Percentiles rank a stretch among this genome's conserved stretches.
phyloP scores from a whole-genome alignment of 2,797 vertebrate species.

The Dermochelys coriacea region DNA sequence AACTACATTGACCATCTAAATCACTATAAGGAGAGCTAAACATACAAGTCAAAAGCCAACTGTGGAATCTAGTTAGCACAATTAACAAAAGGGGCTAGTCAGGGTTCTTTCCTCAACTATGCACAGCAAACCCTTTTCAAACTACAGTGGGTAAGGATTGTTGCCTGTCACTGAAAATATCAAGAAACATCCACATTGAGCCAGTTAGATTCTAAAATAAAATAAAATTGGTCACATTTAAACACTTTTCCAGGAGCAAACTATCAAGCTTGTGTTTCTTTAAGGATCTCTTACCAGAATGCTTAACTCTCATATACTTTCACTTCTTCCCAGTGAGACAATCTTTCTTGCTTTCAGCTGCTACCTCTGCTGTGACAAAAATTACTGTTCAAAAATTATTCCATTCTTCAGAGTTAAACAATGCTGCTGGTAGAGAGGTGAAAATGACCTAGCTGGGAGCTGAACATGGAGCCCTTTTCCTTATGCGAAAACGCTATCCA shows the following conservation, averaged over 20 bases:
- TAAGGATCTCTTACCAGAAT: constrained; percentile 3
- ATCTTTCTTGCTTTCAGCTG: constrained; percentile 45
- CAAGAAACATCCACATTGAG: neutral
- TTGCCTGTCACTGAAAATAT: constrained; percentile 14
- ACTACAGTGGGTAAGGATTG: neutral
- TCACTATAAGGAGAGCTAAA: neutral
- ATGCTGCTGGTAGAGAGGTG: neutral
- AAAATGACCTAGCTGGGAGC: neutral
- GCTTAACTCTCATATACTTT: constrained; percentile 29
- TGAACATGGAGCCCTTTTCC: neutral
- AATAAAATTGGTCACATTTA: neutral
- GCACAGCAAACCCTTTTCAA: neutral
- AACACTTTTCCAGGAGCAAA: constrained; percentile 15
- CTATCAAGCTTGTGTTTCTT: neutral
- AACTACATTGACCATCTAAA: neutral
- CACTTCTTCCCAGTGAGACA: constrained; percentile 10
- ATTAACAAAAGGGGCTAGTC: neutral
- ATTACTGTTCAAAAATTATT: neutral
- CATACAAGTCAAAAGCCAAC: neutral
- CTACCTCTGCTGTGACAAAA: neutral
- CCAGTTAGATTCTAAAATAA: neutral
- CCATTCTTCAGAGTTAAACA: constrained; percentile 7
- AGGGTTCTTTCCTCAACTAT: neutral
- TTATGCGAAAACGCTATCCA: neutral
- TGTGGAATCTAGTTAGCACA: neutral